phyloP scores from a whole-genome alignment of 2,797 vertebrate species.

The Catamblyrhynchus diadema region DNA sequence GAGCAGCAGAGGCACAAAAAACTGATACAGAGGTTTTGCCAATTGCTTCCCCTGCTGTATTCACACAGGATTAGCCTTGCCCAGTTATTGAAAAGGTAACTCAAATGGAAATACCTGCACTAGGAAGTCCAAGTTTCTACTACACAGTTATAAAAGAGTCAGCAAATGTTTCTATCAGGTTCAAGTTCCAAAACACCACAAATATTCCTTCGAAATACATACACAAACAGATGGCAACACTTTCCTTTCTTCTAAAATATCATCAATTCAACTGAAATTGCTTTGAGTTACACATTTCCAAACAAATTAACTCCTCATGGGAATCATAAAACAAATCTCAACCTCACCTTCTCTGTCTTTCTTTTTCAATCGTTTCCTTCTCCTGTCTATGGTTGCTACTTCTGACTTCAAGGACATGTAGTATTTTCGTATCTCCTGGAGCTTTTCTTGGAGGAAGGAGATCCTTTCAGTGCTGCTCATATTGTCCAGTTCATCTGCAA shows the following conservation, averaged over 20 bases:
- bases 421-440: constrained; percentile 97
- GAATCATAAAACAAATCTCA: not conserved
- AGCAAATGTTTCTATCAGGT: not conserved
- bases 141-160: not conserved
- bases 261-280: not conserved
- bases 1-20: not conserved
- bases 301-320: not conserved
- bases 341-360: constrained; percentile 94
- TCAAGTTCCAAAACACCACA: not conserved
- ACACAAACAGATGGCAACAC: not conserved
- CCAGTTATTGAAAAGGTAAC: not conserved
- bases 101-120: not conserved
- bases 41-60: not conserved
- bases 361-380: constrained; percentile 96
- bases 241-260: not conserved
- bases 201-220: not conserved
- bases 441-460: constrained; percentile 95
- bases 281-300: not conserved
- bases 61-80: not conserved
- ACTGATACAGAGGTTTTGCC: fast-evolving
- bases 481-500: constrained; percentile 88
- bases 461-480: constrained; percentile 93
- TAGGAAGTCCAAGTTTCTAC: not conserved
- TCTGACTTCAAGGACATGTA: constrained; percentile 98
- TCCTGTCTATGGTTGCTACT: constrained; percentile 96